Conservation (phyloP, 1,140 invertebrate species). For the Cataglyphis hispanica region DNA sequence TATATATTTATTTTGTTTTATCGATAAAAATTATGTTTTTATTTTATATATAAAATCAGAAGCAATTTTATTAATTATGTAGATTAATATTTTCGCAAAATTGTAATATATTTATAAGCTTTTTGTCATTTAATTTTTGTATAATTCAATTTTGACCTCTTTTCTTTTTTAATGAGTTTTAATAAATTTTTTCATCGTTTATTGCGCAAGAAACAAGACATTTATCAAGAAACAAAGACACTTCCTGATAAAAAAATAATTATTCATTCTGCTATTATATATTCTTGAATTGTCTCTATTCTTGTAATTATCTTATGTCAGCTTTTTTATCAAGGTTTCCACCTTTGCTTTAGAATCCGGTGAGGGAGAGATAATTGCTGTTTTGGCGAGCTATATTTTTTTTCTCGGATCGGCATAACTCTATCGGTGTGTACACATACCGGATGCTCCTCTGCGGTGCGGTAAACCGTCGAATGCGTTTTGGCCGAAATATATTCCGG, state of each 20-base stretch:
- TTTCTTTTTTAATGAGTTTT: neutral
- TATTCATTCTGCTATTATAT: neutral
- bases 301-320: neutral
- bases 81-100: neutral
- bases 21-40: too few species aligned
- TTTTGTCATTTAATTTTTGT: neutral
- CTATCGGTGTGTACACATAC: slow-evolving; percentile 10
- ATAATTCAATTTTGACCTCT: neutral
- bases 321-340: neutral
- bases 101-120: too few species aligned
- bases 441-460: neutral
- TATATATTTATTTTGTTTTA: too few species aligned
- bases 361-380: neutral
- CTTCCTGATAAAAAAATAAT: neutral
- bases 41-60: neutral
- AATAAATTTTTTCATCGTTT: neutral
- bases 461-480: slow-evolving; percentile 47
- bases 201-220: too few species aligned
- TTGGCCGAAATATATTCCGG: slow-evolving; percentile 56
- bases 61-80: neutral
- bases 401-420: slow-evolving; percentile 21
- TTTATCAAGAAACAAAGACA: neutral
- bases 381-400: neutral
- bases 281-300: neutral
- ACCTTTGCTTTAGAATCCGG: neutral